Base-by-base conservation (phyloP, 1,140 invertebrate species). In the Tigriopus japonicus region DNA sequence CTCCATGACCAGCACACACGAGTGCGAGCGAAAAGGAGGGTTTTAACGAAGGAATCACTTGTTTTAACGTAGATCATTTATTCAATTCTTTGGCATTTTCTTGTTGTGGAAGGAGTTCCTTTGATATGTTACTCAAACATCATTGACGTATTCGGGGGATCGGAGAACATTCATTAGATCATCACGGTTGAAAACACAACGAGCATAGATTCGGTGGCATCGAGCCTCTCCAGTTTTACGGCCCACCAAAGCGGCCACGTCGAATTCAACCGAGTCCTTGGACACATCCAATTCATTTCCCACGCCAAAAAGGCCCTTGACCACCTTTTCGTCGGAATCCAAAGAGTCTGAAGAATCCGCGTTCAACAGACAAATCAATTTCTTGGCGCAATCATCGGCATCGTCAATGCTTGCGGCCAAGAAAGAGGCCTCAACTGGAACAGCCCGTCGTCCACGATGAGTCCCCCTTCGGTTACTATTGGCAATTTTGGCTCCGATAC, bases 201-300 rank as follows among this genome's bases (percentile, higher is more conserved):
- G 24, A 14, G 23, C 24, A 23, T 58, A 58, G 55, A 58, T 58
- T 28, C 10, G 3, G 5, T 23, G 12, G n/a, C 55, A 58, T 42
- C 40, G 24, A 19, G 35, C 24, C 24, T 3, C 17, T 40, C 55
- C 55, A 35, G 17, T 40, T 9, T 17, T 23, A 9, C 40, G 23
- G 55, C 55, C 55, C 17, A 58, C 40, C 40, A 35, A 41, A 42
- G 55, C 55, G 23, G 55, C 55, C n/a, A 58, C 17, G 28, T 58
- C 55, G n/a, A 58, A 58, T 42, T 58, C 55, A 41, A 58, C 55
- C 15, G 55, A 35, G 23, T 28, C 24, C 55, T 41, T 40, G 12
- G 55, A 51, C n/a, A 58, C 28, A 15, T 58, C 55, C 13, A 58
- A 17, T 28, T 28, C 21, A 42, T 58, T 23, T 1, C 5, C 24